Percentiles rank a stretch among this genome's conserved stretches.
These are phyloP conservation scores for Saccopteryx leptura DNA, from an alignment of 2,113 vertebrate species.

Conservation along the genomic window DNA sequence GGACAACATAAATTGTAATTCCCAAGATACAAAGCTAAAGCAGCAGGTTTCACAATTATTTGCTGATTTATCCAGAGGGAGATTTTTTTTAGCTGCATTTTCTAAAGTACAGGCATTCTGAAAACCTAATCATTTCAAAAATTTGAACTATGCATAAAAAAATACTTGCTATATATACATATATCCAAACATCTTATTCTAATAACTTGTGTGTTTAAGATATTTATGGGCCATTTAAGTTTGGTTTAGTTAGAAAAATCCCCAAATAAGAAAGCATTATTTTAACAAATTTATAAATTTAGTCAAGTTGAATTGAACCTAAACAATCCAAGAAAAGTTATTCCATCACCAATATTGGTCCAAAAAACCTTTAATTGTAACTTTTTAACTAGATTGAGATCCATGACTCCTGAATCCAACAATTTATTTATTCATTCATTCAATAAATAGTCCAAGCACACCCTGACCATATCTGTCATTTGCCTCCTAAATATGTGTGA, in stretches of 20 bases:
- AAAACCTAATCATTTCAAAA: constrained; percentile 47
- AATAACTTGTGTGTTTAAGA: neutral
- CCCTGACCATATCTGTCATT: neutral
- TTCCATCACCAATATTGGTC: neutral
- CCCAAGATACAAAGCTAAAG: constrained; percentile 26
- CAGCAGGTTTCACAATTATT: constrained; percentile 42
- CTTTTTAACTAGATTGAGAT: constrained; percentile 3
- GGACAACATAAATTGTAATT: constrained; percentile 20
- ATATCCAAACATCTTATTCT: neutral
- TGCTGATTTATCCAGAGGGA: constrained; percentile 17
- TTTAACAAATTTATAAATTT: constrained; percentile 37
- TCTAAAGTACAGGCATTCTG: constrained; percentile 10
- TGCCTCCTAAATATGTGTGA: neutral
- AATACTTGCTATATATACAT: neutral
- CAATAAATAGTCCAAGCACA: neutral
- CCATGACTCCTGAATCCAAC: neutral
- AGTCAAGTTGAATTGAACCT: constrained; percentile 34
- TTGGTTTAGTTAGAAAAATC: constrained; percentile 45
- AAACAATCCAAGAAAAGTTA: constrained; percentile 8
- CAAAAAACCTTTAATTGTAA: neutral
- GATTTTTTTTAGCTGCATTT: constrained; percentile 16
- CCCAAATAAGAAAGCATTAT: neutral
- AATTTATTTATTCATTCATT: neutral
- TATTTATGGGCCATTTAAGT: neutral
- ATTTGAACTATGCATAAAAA: neutral